Evolutionary conservation across 2,113 vertebrate species (phyloP), one percentile per base, ranked within the genome.

Genomic region (Aspidoscelis tigris): DNA sequence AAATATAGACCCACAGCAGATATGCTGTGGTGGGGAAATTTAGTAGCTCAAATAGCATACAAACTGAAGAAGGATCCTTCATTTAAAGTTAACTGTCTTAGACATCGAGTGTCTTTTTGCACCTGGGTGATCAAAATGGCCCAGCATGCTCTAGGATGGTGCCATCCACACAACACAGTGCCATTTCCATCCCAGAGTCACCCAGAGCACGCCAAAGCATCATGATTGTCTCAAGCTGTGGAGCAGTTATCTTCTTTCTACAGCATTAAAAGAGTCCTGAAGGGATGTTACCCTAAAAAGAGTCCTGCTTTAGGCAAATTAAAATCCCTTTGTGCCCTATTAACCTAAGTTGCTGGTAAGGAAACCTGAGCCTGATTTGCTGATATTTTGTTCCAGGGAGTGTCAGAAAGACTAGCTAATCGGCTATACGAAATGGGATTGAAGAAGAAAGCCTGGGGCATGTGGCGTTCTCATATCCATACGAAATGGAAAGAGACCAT

Each of bases 391-490:
- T 87, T 90, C 55, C 92, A 99, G 99, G 94, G 91, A 61, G 95
- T 96, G 61, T 95, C 96, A 82, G 80, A 82, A 81, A 96, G 86
- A 87, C 71, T 97, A 69, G 98, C 98, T 2, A 96, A 94, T 83
- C 96, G 93, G 91, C 97, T 98, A 84, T 97, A 97, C 91, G 94
- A 53, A 71, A 93, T 94, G 85, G 93, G 95, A 82, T 94, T 99
- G 83, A 94, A 98, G 94, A 99, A 94, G 94, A 99, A 97, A 90
- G 96, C 96, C 20, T 99, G 97, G 98, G 86, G 88, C 9, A 96
- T 94, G 1, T 99, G 99, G 99, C 96, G 89, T 26, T 95, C 96
- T 4, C 80, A 95, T 73, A 84, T 95, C 70, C 93, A 97, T 87
- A 93, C 87, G 89, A 96, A 92, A 82, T 98, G 98, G 98, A 98